A percentile compares a stretch with the other conserved stretches of the same genome.
Conservation (phyloP, 2,888 invertebrate genomes). For the Sinopyrophorus schimmeli region DNA sequence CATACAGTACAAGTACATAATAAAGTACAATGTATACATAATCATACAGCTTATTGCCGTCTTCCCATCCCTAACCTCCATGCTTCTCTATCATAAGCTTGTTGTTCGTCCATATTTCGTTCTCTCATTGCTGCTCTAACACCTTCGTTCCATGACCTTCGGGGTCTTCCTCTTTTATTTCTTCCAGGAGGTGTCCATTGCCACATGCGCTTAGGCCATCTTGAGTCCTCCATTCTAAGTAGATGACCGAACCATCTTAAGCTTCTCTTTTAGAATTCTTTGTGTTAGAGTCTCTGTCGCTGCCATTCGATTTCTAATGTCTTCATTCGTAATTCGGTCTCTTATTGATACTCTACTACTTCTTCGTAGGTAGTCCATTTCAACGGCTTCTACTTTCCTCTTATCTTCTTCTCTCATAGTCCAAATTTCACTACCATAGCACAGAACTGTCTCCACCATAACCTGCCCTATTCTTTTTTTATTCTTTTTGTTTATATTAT, state of each 20-base stretch:
- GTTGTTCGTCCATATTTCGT: background rate
- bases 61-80: too few relatives aligned
- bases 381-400: background rate
- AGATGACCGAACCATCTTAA: too few relatives aligned
- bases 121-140: background rate
- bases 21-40: too few relatives aligned
- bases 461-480: too few relatives aligned
- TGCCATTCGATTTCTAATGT: background rate
- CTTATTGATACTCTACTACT: background rate
- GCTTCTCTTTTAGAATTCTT: too few relatives aligned
- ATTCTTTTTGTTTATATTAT: too few relatives aligned
- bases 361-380: constrained; percentile 5
- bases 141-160: constrained; percentile 2
- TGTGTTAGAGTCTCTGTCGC: too few relatives aligned
- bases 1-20: too few relatives aligned
- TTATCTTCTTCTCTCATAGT: background rate
- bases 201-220: background rate
- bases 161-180: too few relatives aligned
- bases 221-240: background rate
- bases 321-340: background rate
- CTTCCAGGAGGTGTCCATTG: background rate
- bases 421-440: background rate
- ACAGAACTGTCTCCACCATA: too few relatives aligned
- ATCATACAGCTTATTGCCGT: background rate
- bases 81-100: background rate